These are phyloP conservation scores for Holotrichia oblita DNA, from an alignment of 1,140 invertebrate genomes.

Conservation along the genomic window DNA sequence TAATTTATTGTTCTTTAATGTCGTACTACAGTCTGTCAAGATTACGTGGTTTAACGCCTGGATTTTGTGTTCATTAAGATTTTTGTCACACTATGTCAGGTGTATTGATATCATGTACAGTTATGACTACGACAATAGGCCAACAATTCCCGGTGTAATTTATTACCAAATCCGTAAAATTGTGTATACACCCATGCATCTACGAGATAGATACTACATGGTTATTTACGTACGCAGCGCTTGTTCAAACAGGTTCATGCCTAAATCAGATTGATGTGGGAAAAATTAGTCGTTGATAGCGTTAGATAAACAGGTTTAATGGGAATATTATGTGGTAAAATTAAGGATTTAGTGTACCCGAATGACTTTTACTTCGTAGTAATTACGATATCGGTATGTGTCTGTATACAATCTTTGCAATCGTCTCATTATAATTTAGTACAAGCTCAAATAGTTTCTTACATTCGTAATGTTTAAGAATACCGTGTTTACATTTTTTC, in stretches of 20 bases:
- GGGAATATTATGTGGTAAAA: background rate
- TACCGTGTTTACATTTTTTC: too few relatives aligned
- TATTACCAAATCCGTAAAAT: conserved; percentile 26
- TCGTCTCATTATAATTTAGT: too few relatives aligned
- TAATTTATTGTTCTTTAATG: conserved; percentile 35
- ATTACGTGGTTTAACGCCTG: conserved; percentile 1
- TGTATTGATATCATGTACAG: conserved; percentile 34
- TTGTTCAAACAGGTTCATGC: background rate
- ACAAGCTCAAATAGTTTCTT: too few relatives aligned
- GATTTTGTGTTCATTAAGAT: conserved; percentile 24
- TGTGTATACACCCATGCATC: background rate
- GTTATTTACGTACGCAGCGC: background rate
- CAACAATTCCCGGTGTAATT: background rate
- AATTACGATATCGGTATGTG: too few relatives aligned
- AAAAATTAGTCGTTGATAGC: background rate
- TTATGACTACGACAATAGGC: conserved; percentile 8
- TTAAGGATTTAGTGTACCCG: too few relatives aligned
- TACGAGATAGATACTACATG: background rate
- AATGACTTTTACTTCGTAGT: too few relatives aligned
- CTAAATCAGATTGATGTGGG: conserved; percentile 6
- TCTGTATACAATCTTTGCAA: too few relatives aligned
- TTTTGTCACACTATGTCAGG: conserved; percentile 12
- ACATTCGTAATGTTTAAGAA: too few relatives aligned
- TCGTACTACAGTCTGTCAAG: conserved; percentile 25
- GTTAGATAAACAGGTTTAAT: conserved; percentile 2